Evolutionary conservation across 1,140 invertebrate species (phyloP), one percentile per base, ranked within the genome.

Genomic region (Aphidius ervi): DNA sequence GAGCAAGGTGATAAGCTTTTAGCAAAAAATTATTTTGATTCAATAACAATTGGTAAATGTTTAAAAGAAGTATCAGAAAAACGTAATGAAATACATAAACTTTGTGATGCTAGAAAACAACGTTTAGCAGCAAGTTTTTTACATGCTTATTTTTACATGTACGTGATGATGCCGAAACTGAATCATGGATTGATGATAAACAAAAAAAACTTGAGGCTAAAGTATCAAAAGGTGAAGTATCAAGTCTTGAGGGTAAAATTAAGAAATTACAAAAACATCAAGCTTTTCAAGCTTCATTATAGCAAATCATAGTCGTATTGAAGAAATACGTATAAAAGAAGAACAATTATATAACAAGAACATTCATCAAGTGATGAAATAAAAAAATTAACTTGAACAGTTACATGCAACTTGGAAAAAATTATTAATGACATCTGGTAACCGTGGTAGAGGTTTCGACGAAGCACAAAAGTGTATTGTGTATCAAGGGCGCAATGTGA

Each of bases 231-330:
- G 85, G 85, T 0, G 88, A 92, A 72, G 87, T 89, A 5, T 87
- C 84, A 9, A 89, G 84, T 72, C 76, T 94, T 5, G 91, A 93
- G 69, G 90, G 92, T 59, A 94, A 94, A 74, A 92, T 98, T 70
- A 97, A 96, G 80, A 94, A 95, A 72, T 80, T 98, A n/a, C 94
- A 98, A 77, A 97, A 97, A 74, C 95, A 98, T 77, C 96, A 98
- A 80, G 94, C 95, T 0, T 98, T 99, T 81, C 91, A 98, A 74
- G 94, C 95, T 1, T 96, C 99, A 78, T 82, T 99, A 45, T 88
- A 0, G 94, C 95, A 8, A 96, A 99, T 80, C 86, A 91, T 63
- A 86, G 88, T 9, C 84, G 91, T 59, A 92, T 99, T 46, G 85
- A 89, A 53, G 88, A 93, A 73, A 91, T 98, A 16, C 86, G 88